Conservation (phyloP, 2,113 vertebrate genomes). For the Pseudorhombus dupliciocellatus region DNA sequence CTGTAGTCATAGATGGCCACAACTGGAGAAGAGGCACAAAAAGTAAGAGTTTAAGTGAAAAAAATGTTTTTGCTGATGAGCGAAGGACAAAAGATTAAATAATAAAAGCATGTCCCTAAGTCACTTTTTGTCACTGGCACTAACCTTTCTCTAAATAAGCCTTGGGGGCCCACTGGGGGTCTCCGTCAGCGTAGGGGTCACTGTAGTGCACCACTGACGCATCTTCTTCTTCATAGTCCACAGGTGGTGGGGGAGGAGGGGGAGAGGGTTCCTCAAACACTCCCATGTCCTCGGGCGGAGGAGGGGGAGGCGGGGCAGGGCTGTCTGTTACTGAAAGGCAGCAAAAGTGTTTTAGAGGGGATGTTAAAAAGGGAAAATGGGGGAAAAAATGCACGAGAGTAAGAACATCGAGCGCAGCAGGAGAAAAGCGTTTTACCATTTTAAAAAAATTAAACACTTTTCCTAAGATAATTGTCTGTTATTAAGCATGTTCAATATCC, state of each 20-base stretch:
- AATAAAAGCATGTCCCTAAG: no score
- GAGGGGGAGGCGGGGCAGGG: slow-evolving; percentile 94
- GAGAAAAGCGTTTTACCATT: background rate
- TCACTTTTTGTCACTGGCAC: background rate
- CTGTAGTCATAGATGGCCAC: slow-evolving; percentile 98
- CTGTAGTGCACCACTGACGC: slow-evolving; percentile 94
- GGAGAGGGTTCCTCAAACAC: slow-evolving; percentile 95
- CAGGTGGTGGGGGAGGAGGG: slow-evolving; percentile 93
- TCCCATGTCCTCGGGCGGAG: slow-evolving; percentile 92
- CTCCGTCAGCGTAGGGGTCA: slow-evolving; percentile 96
- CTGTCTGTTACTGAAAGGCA: slow-evolving; percentile 90
- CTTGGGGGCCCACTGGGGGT: slow-evolving; percentile 97
- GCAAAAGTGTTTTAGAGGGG: background rate
- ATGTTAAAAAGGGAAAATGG: background rate
- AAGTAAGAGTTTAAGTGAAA: background rate
- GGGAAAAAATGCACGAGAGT: background rate
- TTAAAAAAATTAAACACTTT: background rate
- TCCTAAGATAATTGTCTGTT: background rate
- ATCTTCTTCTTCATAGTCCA: slow-evolving; percentile 98
- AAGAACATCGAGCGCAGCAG: background rate
- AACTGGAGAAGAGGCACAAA: slow-evolving; percentile 76
- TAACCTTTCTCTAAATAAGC: slow-evolving; percentile 95
- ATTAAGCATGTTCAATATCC: background rate
- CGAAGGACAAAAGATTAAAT: background rate
- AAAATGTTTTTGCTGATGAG: background rate